Evolutionary conservation across 2,797 vertebrate species (phyloP).

Genomic region (Cichlasoma orientale): DNA sequence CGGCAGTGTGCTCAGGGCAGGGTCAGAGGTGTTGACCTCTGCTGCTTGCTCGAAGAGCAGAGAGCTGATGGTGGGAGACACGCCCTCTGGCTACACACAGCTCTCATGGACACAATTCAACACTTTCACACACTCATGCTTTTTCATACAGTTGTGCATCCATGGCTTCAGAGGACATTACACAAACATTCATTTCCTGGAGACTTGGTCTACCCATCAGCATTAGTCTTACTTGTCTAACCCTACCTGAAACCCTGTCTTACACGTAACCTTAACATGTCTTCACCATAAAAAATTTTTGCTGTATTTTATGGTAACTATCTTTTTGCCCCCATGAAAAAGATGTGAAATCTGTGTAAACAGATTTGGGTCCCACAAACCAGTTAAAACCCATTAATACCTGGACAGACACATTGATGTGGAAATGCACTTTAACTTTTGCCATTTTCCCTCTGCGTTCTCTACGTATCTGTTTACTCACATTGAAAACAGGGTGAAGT

Average conservation of each 20-base stretch:
- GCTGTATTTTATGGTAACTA: not conserved
- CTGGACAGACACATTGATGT: too few species aligned
- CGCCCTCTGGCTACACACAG: constrained; percentile 47
- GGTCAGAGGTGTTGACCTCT: constrained; percentile 67
- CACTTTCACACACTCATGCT: not conserved
- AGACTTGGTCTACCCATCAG: not conserved
- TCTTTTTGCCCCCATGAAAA: too few species aligned
- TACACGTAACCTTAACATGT: not conserved
- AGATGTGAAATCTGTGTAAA: too few species aligned
- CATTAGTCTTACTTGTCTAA: not conserved
- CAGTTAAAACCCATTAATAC: too few species aligned
- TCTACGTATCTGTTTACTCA: not conserved
- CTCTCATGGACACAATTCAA: constrained; percentile 21
- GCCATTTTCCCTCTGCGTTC: not conserved
- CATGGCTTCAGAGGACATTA: not conserved
- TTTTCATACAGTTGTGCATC: not conserved
- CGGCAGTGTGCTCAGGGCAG: constrained; percentile 47
- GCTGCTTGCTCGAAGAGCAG: constrained; percentile 42
- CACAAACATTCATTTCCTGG: not conserved
- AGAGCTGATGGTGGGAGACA: constrained; percentile 65
- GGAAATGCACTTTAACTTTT: not conserved
- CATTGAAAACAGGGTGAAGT: not conserved
- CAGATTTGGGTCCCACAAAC: too few species aligned
- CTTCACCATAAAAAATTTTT: not conserved
- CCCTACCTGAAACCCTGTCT: not conserved